A percentile compares a stretch with the other conserved stretches of the same genome.
Conservation (phyloP, 64 coral and sea anemone genomes). For the Porites australiensis region DNA sequence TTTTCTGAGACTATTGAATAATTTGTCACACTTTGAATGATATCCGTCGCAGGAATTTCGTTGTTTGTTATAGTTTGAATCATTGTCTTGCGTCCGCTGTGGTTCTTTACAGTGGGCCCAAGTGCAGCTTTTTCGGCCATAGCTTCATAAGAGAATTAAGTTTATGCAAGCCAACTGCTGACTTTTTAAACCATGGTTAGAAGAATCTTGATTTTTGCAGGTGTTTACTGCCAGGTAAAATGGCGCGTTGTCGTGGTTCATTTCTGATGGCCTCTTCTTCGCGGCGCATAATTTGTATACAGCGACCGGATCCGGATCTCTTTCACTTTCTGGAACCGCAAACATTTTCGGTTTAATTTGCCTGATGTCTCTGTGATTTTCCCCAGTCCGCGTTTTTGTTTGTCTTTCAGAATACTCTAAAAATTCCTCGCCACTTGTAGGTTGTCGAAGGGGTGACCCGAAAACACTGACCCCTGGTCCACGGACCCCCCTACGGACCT, state of each 20-base stretch:
- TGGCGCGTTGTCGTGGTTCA: conserved; percentile 31
- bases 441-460: not conserved
- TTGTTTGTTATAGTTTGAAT: no score
- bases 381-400: conserved; percentile 65
- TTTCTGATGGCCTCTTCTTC: conserved; percentile 50
- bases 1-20: no score
- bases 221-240: conserved; percentile 65
- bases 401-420: conserved; percentile 63
- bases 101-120: no score
- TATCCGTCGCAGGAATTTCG: no score
- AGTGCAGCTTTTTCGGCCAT: no score
- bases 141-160: not conserved
- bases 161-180: conserved; percentile 17
- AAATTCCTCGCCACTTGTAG: not conserved
- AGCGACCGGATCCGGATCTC: not conserved
- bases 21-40: no score
- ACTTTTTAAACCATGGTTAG: not conserved
- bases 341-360: conserved; percentile 64
- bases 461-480: no score
- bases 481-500: no score
- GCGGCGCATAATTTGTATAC: conserved; percentile 48
- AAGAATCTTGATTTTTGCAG: conserved; percentile 50
- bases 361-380: conserved; percentile 32
- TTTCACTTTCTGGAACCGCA: conserved; percentile 50
- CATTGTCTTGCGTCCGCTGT: no score